Conservation (phyloP, 1,140 invertebrate species). For the Drosophila pseudoobscura region DNA sequence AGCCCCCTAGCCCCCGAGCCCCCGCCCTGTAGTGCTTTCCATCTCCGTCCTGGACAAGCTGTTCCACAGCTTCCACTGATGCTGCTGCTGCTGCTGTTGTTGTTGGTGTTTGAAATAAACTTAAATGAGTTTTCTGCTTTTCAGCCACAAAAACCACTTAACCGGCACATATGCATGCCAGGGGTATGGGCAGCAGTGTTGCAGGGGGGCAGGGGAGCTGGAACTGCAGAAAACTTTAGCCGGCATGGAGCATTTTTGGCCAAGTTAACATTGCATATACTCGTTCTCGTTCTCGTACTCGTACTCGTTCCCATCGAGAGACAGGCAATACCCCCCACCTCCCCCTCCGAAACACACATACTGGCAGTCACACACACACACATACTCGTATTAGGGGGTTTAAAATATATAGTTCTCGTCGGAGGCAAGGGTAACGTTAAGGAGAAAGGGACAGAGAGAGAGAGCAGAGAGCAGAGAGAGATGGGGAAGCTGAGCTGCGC, state of each 20-base stretch:
- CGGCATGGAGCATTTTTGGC: slow-evolving; percentile 55
- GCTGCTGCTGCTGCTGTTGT: slow-evolving; percentile 24
- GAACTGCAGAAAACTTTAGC: slow-evolving; percentile 61
- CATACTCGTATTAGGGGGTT: too few relatives aligned
- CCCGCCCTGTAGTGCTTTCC: background rate
- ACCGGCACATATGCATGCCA: slow-evolving; percentile 68
- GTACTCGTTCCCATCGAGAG: too few relatives aligned
- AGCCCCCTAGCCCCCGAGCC: too few relatives aligned
- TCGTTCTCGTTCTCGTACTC: too few relatives aligned
- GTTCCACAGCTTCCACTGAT: background rate
- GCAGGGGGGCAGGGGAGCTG: background rate
- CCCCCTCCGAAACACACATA: slow-evolving; percentile 4
- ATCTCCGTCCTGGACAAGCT: too few relatives aligned
- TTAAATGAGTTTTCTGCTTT: slow-evolving; percentile 77
- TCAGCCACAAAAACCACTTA: slow-evolving; percentile 75
- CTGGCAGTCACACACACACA: background rate
- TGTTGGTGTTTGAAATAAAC: slow-evolving; percentile 70
- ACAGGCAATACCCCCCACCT: background rate
- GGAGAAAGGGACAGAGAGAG: too few relatives aligned
- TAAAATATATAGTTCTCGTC: too few relatives aligned
- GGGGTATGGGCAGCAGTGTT: background rate
- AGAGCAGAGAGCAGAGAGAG: too few relatives aligned
- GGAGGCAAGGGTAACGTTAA: too few relatives aligned
- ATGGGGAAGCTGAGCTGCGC: too few relatives aligned
- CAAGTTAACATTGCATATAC: slow-evolving; percentile 50